Conservation (phyloP, 2,888 invertebrate species). For the Apantesis nais region DNA sequence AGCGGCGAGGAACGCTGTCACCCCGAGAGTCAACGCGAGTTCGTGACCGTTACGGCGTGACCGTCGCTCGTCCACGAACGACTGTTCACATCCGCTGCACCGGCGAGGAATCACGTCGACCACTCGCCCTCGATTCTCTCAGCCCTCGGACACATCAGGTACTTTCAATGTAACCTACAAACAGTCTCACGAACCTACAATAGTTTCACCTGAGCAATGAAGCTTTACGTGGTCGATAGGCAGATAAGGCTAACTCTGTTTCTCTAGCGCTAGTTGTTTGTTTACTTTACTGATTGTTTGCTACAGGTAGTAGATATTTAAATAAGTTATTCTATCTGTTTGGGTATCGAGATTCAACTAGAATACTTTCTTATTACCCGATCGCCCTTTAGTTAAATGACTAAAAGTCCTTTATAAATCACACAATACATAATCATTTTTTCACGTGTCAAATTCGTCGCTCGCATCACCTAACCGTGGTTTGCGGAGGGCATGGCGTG, state of each 20-base stretch:
- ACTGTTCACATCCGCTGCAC: conserved; percentile 5
- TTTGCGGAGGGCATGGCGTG: too few relatives aligned
- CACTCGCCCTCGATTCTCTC: conserved; percentile 10
- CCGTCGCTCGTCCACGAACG: not conserved
- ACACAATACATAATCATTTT: not conserved
- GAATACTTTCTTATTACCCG: not conserved
- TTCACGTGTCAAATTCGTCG: too few relatives aligned
- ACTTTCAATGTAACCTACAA: not conserved
- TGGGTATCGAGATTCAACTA: not conserved
- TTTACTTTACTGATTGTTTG: not conserved
- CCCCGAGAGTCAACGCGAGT: conserved; percentile 4
- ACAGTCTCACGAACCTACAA: not conserved
- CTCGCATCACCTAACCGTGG: too few relatives aligned
- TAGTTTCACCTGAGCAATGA: not conserved
- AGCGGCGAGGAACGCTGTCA: not conserved
- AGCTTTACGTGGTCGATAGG: not conserved
- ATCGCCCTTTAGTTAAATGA: too few relatives aligned
- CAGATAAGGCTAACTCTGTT: not conserved
- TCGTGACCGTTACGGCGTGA: conserved; percentile 15
- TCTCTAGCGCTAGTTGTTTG: not conserved
- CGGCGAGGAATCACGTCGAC: conserved; percentile 2
- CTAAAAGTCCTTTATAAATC: not conserved
- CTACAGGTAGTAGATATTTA: not conserved
- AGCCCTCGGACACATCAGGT: not conserved
- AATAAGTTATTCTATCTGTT: not conserved